Evolutionary conservation across 2,797 vertebrate species (phyloP).

Genomic region (Sarcoramphus papa): DNA sequence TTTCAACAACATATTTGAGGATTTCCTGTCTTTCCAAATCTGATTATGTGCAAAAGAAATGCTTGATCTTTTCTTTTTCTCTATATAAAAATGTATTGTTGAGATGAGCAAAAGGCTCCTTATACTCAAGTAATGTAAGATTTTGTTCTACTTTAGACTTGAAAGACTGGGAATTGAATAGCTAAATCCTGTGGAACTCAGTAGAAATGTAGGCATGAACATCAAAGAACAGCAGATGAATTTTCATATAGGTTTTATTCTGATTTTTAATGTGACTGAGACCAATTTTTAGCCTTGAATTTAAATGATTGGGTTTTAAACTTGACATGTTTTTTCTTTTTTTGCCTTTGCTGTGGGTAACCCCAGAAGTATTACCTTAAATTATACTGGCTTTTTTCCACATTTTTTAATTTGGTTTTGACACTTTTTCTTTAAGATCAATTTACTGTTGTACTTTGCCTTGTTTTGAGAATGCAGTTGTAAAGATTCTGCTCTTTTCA

Average conservation of each 20-base stretch:
- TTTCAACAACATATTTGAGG: neutral
- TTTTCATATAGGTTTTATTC: neutral
- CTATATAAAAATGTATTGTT: neutral
- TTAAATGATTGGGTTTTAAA: neutral
- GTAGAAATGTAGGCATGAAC: neutral
- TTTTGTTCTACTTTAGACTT: neutral
- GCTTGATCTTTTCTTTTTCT: neutral
- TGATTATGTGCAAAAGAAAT: neutral
- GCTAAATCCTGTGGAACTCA: neutral
- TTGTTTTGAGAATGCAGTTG: neutral
- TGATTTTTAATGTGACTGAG: neutral
- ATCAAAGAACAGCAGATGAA: neutral
- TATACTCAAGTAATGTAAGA: neutral
- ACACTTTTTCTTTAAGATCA: neutral
- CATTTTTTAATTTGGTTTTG: neutral
- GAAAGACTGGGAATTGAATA: neutral
- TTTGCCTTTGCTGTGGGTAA: neutral
- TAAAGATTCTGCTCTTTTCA: neutral
- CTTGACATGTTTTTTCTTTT: neutral
- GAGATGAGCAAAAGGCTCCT: neutral
- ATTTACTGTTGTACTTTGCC: neutral
- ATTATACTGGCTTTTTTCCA: neutral
- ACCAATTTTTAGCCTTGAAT: neutral
- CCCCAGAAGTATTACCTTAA: neutral
- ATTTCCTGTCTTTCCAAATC: conserved; percentile 2